Conservation (phyloP, 2,797 vertebrate genomes). For the Sebastes glaucus region DNA sequence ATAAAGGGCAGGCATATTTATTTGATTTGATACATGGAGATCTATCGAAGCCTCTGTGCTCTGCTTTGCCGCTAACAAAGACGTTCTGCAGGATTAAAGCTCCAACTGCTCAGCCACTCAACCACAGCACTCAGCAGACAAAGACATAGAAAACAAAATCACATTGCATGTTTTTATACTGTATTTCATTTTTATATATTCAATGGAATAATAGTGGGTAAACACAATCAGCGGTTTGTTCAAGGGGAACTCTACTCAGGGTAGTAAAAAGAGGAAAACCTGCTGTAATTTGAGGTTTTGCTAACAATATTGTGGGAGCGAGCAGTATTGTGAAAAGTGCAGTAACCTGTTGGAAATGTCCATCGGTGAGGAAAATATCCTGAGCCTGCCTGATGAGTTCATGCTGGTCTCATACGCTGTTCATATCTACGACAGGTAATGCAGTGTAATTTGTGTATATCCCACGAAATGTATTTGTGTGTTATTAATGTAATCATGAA, state of each 20-base stretch:
- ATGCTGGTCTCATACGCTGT: too few species aligned
- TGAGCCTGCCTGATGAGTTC: neutral
- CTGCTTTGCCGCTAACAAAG: slow-evolving; percentile 9
- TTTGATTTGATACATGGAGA: slow-evolving; percentile 33
- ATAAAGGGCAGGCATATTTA: slow-evolving; percentile 26
- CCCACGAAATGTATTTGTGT: too few species aligned
- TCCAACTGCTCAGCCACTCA: neutral
- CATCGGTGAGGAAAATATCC: neutral
- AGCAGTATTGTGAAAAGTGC: neutral
- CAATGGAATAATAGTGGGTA: neutral
- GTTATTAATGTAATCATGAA: too few species aligned
- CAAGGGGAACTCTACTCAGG: neutral
- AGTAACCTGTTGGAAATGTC: neutral
- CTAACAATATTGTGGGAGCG: neutral
- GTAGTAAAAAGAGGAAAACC: neutral
- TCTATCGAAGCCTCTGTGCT: neutral
- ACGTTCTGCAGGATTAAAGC: neutral
- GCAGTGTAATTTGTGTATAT: too few species aligned
- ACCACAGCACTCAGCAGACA: neutral
- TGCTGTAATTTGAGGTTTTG: neutral
- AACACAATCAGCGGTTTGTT: neutral
- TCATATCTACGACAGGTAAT: too few species aligned
- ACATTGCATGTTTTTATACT: neutral
- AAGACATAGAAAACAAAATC: neutral
- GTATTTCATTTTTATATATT: neutral